phyloP scores from a whole-genome alignment of 2,113 vertebrate genomes.

The Saimiri boliviensis region DNA sequence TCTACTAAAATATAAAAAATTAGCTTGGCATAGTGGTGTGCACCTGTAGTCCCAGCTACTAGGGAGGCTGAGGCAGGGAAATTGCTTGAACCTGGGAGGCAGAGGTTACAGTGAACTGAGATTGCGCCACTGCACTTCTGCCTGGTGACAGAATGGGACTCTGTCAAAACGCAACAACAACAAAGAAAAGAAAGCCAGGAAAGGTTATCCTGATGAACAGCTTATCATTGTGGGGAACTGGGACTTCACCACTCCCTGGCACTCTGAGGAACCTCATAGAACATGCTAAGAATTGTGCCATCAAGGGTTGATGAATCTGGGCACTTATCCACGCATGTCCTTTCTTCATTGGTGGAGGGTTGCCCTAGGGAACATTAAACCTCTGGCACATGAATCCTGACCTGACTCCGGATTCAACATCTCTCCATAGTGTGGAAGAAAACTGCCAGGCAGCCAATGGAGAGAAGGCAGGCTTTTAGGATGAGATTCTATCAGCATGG shows the following conservation, averaged over 20 bases:
- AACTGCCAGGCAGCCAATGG: not conserved
- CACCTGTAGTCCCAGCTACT: no score
- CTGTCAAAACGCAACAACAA: no score
- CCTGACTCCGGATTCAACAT: not conserved
- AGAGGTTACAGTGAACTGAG: no score
- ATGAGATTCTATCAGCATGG: not conserved
- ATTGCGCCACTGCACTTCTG: no score
- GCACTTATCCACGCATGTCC: not conserved
- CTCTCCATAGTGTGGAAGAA: not conserved
- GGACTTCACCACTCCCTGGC: not conserved
- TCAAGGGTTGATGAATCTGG: not conserved
- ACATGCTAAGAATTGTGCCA: not conserved
- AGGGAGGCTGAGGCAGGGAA: no score
- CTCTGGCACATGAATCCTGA: not conserved
- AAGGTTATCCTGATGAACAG: not conserved
- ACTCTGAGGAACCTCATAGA: not conserved
- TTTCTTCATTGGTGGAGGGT: not conserved
- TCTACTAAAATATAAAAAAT: no score
- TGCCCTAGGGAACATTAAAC: not conserved
- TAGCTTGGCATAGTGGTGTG: no score
- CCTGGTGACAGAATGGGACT: no score
- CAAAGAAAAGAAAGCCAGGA: not conserved
- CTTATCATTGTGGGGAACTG: not conserved
- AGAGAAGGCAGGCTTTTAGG: not conserved
- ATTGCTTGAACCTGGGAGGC: no score